Conservation (phyloP, 2,888 invertebrate genomes). For the Ypsolopha scabrella region DNA sequence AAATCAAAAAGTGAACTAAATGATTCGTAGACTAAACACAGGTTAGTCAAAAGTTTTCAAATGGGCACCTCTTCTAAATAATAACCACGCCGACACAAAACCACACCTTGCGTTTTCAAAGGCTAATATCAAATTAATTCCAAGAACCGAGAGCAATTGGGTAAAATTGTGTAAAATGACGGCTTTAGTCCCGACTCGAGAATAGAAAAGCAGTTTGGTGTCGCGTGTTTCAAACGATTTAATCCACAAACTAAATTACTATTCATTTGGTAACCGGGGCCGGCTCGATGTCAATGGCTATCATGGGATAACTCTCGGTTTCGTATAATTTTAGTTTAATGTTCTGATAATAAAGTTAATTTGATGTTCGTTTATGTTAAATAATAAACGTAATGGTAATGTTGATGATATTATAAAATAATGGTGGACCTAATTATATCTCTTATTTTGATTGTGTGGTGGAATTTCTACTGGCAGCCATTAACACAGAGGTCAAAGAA, state of each 20-base stretch:
- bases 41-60: slow-evolving; percentile 37
- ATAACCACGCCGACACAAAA: slow-evolving; percentile 53
- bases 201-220: slow-evolving; percentile 68
- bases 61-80: slow-evolving; percentile 48
- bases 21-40: slow-evolving; percentile 44
- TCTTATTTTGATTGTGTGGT: too few species aligned
- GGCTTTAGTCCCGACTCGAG: slow-evolving; percentile 54
- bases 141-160: slow-evolving; percentile 64
- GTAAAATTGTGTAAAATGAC: slow-evolving; percentile 70
- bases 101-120: slow-evolving; percentile 69
- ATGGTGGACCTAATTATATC: too few species aligned
- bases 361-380: neutral
- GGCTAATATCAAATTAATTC: slow-evolving; percentile 70
- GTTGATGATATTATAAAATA: neutral
- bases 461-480: too few species aligned
- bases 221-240: slow-evolving; percentile 69
- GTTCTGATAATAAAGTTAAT: neutral
- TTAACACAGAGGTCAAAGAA: too few species aligned
- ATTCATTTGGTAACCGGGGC: slow-evolving; percentile 64
- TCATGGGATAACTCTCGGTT: slow-evolving; percentile 1
- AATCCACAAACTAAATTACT: slow-evolving; percentile 67
- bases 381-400: neutral
- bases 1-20: slow-evolving; percentile 30
- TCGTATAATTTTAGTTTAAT: slow-evolving; percentile 39
- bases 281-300: slow-evolving; percentile 51